Conservation (phyloP, 2,113 vertebrate genomes). For the Oryzias melastigma region DNA sequence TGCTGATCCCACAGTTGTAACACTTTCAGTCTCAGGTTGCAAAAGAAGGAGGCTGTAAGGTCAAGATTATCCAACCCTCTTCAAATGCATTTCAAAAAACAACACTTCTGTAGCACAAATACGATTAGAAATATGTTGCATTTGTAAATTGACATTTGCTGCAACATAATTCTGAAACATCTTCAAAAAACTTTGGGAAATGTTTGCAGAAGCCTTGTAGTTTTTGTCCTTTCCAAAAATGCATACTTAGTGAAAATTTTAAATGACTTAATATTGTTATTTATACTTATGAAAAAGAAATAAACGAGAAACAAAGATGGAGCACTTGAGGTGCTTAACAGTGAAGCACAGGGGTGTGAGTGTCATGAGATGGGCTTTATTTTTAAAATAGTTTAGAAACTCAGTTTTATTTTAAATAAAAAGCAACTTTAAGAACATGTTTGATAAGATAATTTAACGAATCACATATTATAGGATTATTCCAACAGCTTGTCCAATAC, state of each 20-base stretch:
- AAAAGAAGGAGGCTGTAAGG: too few species aligned
- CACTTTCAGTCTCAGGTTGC: conserved; percentile 5
- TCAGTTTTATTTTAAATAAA: not conserved
- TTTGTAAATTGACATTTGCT: not conserved
- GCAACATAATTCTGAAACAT: too few species aligned
- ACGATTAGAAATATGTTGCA: conserved; percentile 3
- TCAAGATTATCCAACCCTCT: not conserved
- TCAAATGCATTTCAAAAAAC: conserved; percentile 1
- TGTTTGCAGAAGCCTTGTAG: not conserved
- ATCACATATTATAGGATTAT: not conserved
- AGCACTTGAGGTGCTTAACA: too few species aligned
- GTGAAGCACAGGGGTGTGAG: not conserved
- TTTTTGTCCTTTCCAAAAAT: too few species aligned
- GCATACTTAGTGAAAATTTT: too few species aligned
- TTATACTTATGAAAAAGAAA: too few species aligned
- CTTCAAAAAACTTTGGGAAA: not conserved
- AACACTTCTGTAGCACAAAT: not conserved
- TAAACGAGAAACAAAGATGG: too few species aligned
- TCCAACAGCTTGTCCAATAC: conserved; percentile 36
- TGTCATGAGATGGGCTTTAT: not conserved
- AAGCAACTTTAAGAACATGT: not conserved
- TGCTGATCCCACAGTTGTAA: conserved; percentile 46
- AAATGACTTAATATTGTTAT: too few species aligned
- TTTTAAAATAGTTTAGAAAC: not conserved
- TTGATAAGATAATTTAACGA: not conserved